These are phyloP conservation scores for Cliona cf. orientalis DNA, from an alignment of 37 sponge, comb jelly and placozoan genomes.

Conservation along the genomic window DNA sequence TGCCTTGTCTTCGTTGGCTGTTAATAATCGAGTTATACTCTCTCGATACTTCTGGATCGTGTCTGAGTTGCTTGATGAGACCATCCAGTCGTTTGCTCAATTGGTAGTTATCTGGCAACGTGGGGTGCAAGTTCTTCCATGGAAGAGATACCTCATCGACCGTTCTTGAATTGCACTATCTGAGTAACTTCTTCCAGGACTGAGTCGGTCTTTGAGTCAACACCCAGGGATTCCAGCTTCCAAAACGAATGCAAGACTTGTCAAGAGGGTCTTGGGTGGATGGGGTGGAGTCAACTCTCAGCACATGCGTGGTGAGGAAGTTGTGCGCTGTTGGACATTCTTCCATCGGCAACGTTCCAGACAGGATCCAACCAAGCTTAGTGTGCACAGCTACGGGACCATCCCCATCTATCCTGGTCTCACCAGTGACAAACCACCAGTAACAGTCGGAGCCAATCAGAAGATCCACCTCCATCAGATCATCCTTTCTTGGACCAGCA, in stretches of 20 bases:
- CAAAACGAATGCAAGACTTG: conserved; percentile 19
- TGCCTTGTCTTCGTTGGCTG: conserved; percentile 15
- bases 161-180: neutral
- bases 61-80: conserved; percentile 14
- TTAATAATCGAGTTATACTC: conserved; percentile 25
- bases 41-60: conserved; percentile 7
- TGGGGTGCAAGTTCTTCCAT: too few species aligned
- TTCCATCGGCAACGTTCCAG: conserved; percentile 3
- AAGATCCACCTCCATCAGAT: conserved; percentile 3
- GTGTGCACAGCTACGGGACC: conserved; percentile 18
- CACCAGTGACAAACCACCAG: conserved; percentile 20
- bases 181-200: neutral
- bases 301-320: conserved; percentile 2
- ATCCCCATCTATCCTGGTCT: neutral
- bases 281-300: neutral
- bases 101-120: conserved; percentile 24
- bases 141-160: conserved; percentile 30
- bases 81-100: neutral
- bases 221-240: conserved; percentile 39
- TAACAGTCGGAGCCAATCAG: conserved; percentile 28
- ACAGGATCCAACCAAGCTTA: conserved; percentile 29
- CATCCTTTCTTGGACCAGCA: neutral
- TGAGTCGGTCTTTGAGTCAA: neutral
- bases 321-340: neutral
- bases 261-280: too few species aligned